Percentiles rank a stretch among this genome's conserved stretches.
These are phyloP conservation scores for Tipula unca DNA, from an alignment of 2,888 invertebrate species.

Conservation along the genomic window DNA sequence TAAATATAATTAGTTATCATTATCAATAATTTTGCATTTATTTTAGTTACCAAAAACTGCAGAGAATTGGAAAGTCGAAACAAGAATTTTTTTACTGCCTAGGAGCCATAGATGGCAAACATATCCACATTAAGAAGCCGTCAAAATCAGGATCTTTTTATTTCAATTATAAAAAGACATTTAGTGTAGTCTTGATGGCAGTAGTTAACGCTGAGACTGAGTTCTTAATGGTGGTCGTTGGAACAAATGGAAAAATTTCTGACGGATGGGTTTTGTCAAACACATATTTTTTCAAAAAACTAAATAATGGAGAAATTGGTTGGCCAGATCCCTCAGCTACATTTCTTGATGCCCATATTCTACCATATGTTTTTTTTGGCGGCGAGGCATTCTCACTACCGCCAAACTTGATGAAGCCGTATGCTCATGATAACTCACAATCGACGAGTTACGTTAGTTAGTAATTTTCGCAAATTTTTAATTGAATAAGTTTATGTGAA, in stretches of 20 bases:
- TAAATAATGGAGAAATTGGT: no score
- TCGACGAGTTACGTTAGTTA: background rate
- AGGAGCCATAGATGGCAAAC: no score
- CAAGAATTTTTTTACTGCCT: background rate
- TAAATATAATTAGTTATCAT: background rate
- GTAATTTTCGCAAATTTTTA: no score
- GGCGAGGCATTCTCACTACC: background rate
- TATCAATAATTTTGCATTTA: no score
- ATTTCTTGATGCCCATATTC: background rate
- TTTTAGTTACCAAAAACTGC: background rate
- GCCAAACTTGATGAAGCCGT: no score
- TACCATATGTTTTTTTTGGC: background rate
- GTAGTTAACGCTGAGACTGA: background rate
- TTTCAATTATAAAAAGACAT: no score
- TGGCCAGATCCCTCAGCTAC: background rate
- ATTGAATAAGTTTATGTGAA: no score
- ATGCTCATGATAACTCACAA: background rate
- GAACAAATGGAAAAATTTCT: no score
- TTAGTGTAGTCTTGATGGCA: no score
- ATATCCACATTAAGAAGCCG: no score
- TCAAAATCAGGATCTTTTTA: no score
- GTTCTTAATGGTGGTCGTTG: background rate
- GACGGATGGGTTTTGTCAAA: background rate
- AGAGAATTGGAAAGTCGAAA: background rate
- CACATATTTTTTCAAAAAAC: no score